Percentiles rank a stretch among this genome's conserved stretches.
phyloP scores from a whole-genome alignment of 2,113 vertebrate genomes.

The Carollia perspicillata region DNA sequence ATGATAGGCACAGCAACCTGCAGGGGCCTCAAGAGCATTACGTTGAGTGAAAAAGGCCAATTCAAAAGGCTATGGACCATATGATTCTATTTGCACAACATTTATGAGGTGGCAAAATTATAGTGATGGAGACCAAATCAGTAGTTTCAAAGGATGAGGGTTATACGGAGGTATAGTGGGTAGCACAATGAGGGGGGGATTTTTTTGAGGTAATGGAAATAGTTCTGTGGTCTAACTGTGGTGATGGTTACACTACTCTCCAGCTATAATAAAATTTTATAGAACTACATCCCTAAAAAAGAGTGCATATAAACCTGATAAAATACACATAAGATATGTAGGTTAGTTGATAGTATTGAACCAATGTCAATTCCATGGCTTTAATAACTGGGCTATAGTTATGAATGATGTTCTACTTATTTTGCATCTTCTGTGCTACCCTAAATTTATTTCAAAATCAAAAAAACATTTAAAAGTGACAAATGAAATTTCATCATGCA shows the following conservation, averaged over 20 bases:
- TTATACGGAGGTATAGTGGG: background rate
- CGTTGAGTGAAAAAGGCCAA: background rate
- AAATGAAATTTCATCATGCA: background rate
- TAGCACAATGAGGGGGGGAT: accelerated
- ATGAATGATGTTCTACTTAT: background rate
- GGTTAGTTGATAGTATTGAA: background rate
- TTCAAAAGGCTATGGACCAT: background rate
- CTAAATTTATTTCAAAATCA: constrained; percentile 10
- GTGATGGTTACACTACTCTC: background rate
- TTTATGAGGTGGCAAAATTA: background rate
- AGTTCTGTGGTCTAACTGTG: background rate
- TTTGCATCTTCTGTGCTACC: background rate
- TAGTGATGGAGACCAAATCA: background rate
- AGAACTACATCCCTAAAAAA: background rate
- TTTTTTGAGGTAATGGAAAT: background rate
- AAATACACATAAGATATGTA: background rate
- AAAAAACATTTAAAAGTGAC: background rate
- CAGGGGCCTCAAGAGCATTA: background rate
- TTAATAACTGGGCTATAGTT: background rate
- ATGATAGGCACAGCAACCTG: background rate
- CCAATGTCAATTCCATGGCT: background rate
- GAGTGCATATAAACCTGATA: background rate
- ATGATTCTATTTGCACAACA: background rate
- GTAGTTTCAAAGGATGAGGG: background rate
- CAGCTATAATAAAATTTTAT: background rate